phyloP scores from a whole-genome alignment of 2,888 invertebrate genomes.

The Acheta domesticus region DNA sequence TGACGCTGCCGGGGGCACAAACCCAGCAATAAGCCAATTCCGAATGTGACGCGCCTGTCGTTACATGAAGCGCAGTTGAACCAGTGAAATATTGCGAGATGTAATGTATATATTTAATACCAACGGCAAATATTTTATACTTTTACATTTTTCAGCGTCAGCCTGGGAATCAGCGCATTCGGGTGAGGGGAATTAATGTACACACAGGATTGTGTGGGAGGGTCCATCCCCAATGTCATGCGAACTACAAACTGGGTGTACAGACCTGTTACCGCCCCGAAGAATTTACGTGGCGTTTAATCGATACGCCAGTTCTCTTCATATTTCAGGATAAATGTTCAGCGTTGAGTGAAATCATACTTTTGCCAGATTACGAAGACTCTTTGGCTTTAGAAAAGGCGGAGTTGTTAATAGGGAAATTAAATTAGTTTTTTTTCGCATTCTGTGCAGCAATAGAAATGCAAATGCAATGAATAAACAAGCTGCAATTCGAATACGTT shows the following conservation, averaged over 20 bases:
- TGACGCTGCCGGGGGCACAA: too few species aligned
- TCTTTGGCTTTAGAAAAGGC: too few species aligned
- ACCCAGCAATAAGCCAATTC: neutral
- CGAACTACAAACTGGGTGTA: too few species aligned
- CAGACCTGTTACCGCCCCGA: neutral
- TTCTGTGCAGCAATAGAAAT: too few species aligned
- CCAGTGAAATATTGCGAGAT: conserved; percentile 1
- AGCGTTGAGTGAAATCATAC: too few species aligned
- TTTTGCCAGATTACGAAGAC: too few species aligned
- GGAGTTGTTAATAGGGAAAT: too few species aligned
- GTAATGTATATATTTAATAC: neutral
- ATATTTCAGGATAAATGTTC: too few species aligned
- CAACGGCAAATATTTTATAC: neutral
- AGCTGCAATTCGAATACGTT: too few species aligned
- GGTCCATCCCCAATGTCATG: too few species aligned
- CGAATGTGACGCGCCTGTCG: neutral
- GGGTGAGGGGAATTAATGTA: neutral
- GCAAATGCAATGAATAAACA: too few species aligned
- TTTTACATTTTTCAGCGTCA: neutral
- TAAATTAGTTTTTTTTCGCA: too few species aligned
- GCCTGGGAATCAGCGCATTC: neutral
- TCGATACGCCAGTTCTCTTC: neutral
- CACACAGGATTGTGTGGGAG: neutral
- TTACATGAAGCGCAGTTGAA: neutral
- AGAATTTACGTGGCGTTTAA: neutral